Conservation (phyloP, 2,113 vertebrate genomes). For the Hippocampus zosterae region DNA sequence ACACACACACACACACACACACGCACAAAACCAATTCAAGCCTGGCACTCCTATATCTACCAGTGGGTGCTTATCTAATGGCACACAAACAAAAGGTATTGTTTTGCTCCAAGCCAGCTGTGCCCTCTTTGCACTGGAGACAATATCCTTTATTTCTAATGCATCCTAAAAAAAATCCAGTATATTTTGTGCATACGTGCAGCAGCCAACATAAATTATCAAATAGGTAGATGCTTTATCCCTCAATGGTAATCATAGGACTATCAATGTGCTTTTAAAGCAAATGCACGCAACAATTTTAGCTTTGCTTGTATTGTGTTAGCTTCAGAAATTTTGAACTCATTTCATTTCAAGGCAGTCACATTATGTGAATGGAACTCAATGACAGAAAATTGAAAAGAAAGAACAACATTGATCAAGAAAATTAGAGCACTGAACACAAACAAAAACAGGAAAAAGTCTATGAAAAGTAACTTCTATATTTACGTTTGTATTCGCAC, state of each 20-base stretch:
- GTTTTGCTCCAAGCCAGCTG: conserved; percentile 11
- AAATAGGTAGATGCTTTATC: conserved; percentile 13
- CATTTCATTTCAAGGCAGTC: background rate
- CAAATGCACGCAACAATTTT: too few relatives aligned
- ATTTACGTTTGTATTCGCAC: background rate
- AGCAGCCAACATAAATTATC: conserved; percentile 3
- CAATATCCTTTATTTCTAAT: conserved; percentile 38
- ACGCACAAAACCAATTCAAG: conserved; percentile 33
- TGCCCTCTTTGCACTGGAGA: conserved; percentile 6
- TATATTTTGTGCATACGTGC: conserved; percentile 10
- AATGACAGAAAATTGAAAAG: background rate
- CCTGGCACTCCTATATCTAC: conserved; percentile 7
- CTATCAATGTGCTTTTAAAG: background rate
- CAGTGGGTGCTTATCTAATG: conserved; percentile 26
- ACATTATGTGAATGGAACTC: background rate
- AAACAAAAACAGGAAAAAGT: background rate
- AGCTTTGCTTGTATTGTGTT: too few relatives aligned
- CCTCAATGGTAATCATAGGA: conserved; percentile 9
- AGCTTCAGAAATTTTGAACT: too few relatives aligned
- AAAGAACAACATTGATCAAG: background rate
- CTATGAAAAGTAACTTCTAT: background rate
- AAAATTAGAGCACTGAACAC: background rate
- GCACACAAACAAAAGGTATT: conserved; percentile 20
- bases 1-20: background rate
- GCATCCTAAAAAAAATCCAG: conserved; percentile 11